Percentiles rank a stretch among this genome's conserved stretches.
phyloP scores from a whole-genome alignment of 1,140 invertebrate genomes.

The Venturia canescens region DNA sequence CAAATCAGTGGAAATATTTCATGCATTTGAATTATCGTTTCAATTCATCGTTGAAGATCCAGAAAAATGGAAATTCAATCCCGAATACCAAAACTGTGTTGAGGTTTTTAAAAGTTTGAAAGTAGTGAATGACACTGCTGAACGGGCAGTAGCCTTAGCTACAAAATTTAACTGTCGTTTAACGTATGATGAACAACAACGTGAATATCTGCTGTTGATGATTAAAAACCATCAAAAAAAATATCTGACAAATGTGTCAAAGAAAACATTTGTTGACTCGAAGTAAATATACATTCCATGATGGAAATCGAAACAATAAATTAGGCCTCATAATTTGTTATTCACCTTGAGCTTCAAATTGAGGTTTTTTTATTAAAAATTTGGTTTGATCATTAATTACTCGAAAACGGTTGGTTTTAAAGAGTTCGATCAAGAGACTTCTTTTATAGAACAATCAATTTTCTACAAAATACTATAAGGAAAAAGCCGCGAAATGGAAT shows the following conservation, averaged over 20 bases:
- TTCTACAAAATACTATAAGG: no score
- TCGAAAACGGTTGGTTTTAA: no score
- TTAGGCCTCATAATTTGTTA: no score
- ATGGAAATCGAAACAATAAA: no score
- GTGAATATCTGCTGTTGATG: slow-evolving; percentile 40
- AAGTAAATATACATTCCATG: no score
- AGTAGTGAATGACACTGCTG: slow-evolving; percentile 51
- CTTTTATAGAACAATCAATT: no score
- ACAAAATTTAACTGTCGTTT: slow-evolving; percentile 40
- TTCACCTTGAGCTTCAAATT: no score
- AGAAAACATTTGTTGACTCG: no score
- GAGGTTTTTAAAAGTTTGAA: slow-evolving; percentile 33
- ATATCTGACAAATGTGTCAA: not conserved
- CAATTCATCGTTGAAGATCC: slow-evolving; percentile 2
- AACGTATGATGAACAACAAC: slow-evolving; percentile 43
- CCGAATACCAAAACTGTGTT: slow-evolving; percentile 20
- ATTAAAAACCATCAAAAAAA: slow-evolving; percentile 4
- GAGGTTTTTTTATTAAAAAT: no score
- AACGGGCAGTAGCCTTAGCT: slow-evolving; percentile 43
- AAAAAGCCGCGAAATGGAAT: no score
- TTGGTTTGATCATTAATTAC: no score
- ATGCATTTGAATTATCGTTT: not conserved
- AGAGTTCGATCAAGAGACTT: no score
- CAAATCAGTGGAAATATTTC: slow-evolving; percentile 7
- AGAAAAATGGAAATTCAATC: slow-evolving; percentile 18